Conservation (phyloP, 1,140 invertebrate species). For the Cotesia typhae region DNA sequence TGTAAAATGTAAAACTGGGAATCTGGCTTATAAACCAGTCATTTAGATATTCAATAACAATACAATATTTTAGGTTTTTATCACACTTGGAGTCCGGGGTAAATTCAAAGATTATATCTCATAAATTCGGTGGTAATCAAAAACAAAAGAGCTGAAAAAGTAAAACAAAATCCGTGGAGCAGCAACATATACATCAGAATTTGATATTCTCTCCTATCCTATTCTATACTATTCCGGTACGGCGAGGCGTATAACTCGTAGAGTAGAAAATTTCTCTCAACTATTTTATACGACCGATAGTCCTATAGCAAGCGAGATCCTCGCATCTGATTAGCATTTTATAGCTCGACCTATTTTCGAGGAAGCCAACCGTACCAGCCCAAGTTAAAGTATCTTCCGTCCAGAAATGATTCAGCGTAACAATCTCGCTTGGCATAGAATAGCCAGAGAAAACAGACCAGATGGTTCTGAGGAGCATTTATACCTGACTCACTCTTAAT, state of each 20-base stretch:
- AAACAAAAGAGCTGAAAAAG: conserved; percentile 3
- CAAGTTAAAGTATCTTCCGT: conserved; percentile 5
- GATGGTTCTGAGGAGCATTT: no score
- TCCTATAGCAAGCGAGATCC: conserved; percentile 35
- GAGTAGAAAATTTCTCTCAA: conserved; percentile 14
- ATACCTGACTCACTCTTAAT: no score
- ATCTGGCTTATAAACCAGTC: no score
- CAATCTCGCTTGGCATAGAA: background rate
- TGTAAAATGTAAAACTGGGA: no score
- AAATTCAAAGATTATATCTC: no score
- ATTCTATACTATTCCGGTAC: no score
- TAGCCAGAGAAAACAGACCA: background rate
- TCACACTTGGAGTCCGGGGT: no score
- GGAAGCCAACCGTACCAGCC: conserved; percentile 24
- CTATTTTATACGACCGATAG: conserved; percentile 35
- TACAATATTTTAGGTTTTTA: no score
- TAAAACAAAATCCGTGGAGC: no score
- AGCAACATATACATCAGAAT: conserved; percentile 26
- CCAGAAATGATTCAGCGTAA: background rate
- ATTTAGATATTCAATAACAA: no score
- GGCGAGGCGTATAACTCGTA: background rate
- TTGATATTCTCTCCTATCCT: conserved; percentile 27
- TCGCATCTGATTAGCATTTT: conserved; percentile 38
- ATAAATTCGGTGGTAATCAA: background rate
- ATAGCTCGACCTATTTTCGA: conserved; percentile 41